These are phyloP conservation scores for Clepsis dumicolana DNA, from an alignment of 2,888 invertebrate genomes.

Conservation along the genomic window DNA sequence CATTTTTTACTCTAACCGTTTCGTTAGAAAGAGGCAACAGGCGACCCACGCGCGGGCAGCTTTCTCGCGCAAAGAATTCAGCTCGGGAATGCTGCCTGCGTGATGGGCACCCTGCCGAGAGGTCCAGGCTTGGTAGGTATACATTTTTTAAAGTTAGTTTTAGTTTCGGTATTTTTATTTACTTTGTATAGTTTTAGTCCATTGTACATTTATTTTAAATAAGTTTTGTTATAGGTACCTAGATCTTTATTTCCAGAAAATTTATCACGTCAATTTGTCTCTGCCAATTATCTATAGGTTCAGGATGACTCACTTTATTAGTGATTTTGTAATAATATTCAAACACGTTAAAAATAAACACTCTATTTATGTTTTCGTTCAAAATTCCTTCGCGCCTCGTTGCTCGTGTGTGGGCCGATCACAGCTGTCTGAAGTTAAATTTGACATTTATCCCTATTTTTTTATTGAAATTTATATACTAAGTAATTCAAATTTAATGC, in stretches of 20 bases:
- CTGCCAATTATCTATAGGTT: not conserved
- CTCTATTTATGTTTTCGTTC: constrained; percentile 37
- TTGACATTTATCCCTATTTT: constrained; percentile 20
- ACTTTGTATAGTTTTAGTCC: too few species aligned
- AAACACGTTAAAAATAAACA: constrained; percentile 35
- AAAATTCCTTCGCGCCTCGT: constrained; percentile 38
- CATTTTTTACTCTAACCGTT: too few species aligned
- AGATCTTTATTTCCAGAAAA: not conserved
- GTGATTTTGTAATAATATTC: constrained; percentile 25
- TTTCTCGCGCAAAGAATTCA: too few species aligned
- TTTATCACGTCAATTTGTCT: constrained; percentile 3
- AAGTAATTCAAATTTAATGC: constrained; percentile 1
- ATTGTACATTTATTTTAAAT: not conserved
- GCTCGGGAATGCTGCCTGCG: too few species aligned
- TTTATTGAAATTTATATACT: constrained; percentile 30
- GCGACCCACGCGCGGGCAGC: too few species aligned
- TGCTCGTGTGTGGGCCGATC: constrained; percentile 24
- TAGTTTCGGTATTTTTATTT: too few species aligned
- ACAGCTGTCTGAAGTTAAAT: constrained; percentile 32
- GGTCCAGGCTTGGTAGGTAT: too few species aligned
- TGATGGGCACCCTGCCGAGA: too few species aligned
- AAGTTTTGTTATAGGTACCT: too few species aligned
- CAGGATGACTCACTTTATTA: constrained; percentile 26
- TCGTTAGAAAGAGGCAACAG: too few species aligned
- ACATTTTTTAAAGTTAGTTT: too few species aligned